Conservation (phyloP, 2,888 invertebrate genomes). For the Idaea straminata region DNA sequence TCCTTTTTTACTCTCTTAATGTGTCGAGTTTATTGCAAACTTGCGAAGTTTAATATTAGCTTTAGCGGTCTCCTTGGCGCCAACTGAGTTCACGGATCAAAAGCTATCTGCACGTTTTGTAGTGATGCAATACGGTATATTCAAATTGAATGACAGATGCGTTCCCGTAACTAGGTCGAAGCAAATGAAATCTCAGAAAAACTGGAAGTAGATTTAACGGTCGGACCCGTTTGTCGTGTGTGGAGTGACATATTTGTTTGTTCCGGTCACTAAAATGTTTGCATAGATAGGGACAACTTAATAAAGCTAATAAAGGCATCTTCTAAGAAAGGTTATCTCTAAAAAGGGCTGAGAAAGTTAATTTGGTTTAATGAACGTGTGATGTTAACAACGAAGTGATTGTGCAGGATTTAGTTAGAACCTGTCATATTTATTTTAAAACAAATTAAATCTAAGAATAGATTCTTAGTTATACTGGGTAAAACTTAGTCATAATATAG, state of each 20-base stretch:
- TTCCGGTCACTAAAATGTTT: conserved; percentile 37
- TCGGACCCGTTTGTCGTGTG: conserved; percentile 36
- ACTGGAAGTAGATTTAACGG: conserved; percentile 55
- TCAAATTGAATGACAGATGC: conserved; percentile 29
- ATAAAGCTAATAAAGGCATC: neutral
- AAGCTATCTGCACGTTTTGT: conserved; percentile 10
- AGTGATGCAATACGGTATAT: conserved; percentile 25
- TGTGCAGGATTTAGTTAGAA: too few species aligned
- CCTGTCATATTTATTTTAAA: too few species aligned
- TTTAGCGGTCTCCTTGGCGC: conserved; percentile 7
- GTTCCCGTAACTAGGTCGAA: conserved; percentile 47
- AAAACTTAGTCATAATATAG: neutral
- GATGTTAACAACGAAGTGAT: neutral
- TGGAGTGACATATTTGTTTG: conserved; percentile 34
- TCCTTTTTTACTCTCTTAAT: conserved; percentile 42
- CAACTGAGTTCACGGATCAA: neutral
- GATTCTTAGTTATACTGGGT: neutral
- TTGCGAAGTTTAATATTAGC: conserved; percentile 5
- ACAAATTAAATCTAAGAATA: neutral
- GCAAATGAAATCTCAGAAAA: conserved; percentile 47
- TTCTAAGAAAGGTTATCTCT: neutral
- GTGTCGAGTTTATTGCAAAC: conserved; percentile 24
- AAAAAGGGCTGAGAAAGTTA: neutral
- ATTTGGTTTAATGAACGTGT: neutral
- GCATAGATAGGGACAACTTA: conserved; percentile 12